Base-by-base conservation (phyloP, 1,140 invertebrate species). In the Drosophila kohkoa region DNA sequence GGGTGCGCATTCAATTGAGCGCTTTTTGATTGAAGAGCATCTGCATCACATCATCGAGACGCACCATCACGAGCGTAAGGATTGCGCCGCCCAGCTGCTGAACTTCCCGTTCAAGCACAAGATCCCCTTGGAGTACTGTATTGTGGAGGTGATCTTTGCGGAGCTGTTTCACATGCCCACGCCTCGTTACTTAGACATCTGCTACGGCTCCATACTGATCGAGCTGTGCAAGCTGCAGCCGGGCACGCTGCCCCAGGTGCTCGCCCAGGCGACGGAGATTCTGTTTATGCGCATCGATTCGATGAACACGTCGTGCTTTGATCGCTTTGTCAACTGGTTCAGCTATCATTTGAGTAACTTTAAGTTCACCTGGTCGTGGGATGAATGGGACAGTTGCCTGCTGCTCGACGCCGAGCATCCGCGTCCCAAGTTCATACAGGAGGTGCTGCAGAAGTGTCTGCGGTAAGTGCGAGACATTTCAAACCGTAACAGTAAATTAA, bases 301-400 rank as follows among this genome's bases (percentile, higher is more conserved):
- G 7, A 99, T 99, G 99, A 99, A 99, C 91, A 96, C 97, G 1
- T 95, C 97, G 3, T 98, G 98, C 92, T 98, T 99, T 93, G 98
- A 99, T 92, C 96, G 98, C 80, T 99, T 99, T 93, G 97, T 98
- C 2, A 96, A 96, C 90, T 99, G 99, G 99, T 99, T 99, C 94
- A 95, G 98, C 0, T 99, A 99, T 92, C 99, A 99, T 94, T 94
- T 99, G 92, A 99, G 98, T 91, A 99, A 99, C 93, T 99, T 99
- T 91, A 98, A 99, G 93, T 99, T 99, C 90, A 95, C 98, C 58
- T 99, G 99, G 99, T 98, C 97, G 1, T 99, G 99, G 99, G 97
- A 98, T 81, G 98, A 98, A 85, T 99, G 98, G 97, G 96, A 96
- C 83, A 95, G 95, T 48, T 97, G 96, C 85, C 93, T 98, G 25